Evolutionary conservation across 1,140 invertebrate species (phyloP).

Genomic region (Drosophila serrata): DNA sequence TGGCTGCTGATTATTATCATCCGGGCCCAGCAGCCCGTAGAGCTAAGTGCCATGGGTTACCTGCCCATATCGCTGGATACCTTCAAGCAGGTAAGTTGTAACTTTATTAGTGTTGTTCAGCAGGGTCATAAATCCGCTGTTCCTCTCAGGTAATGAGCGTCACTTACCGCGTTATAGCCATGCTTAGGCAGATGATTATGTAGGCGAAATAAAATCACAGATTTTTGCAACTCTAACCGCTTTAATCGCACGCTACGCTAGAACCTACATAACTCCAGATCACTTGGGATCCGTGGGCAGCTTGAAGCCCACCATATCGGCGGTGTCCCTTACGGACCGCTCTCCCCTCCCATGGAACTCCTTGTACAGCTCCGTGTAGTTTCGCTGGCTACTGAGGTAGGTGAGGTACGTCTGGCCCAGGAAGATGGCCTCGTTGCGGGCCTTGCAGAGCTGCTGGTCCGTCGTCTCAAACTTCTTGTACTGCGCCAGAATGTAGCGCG

Average conservation of each 20-base stretch:
- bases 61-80: constrained; percentile 57
- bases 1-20: constrained; percentile 53
- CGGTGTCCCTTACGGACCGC: constrained; percentile 90
- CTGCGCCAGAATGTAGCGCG: constrained; percentile 89
- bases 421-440: constrained; percentile 90
- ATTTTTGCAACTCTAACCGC: constrained; percentile 21
- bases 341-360: constrained; percentile 92
- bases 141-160: constrained; percentile 59
- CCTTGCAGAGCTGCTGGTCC: constrained; percentile 92
- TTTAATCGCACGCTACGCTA: constrained; percentile 48
- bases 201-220: constrained; percentile 9
- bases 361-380: constrained; percentile 89
- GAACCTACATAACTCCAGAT: constrained; percentile 22
- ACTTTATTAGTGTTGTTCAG: neutral
- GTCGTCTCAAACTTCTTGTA: constrained; percentile 91
- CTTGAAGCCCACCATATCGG: constrained; percentile 93
- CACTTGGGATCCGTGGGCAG: constrained; percentile 92
- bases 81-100: constrained; percentile 55
- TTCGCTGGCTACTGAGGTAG: constrained; percentile 89
- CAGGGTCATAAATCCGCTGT: no score
- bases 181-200: constrained; percentile 56
- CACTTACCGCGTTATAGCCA: constrained; percentile 58
- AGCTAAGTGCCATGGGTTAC: constrained; percentile 56
- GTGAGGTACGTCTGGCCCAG: constrained; percentile 91
- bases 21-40: constrained; percentile 42